Evolutionary conservation across 2,113 vertebrate species (phyloP).

Genomic region (Ciconia stormi): DNA sequence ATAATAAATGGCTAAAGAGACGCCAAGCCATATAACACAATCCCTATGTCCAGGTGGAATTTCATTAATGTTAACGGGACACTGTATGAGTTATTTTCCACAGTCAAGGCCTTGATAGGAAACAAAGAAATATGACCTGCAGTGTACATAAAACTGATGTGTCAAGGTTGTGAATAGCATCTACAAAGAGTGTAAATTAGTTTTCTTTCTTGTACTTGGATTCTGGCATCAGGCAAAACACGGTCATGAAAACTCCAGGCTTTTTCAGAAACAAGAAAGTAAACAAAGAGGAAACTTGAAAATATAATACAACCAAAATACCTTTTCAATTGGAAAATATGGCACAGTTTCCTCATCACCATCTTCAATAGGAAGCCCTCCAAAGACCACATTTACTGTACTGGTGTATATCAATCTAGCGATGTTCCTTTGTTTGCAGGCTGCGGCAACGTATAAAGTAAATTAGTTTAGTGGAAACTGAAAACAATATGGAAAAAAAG

Average conservation of each 20-base stretch:
- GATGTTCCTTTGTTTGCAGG: constrained; percentile 81
- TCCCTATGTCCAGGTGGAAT: not conserved
- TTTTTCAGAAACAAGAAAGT: not conserved
- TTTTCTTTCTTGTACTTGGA: not conserved
- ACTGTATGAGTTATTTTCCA: not conserved
- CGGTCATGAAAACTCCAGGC: not conserved
- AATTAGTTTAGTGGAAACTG: not conserved
- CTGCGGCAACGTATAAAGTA: not conserved
- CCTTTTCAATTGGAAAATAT: constrained; percentile 83
- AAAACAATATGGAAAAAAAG: not conserved
- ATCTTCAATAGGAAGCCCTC: constrained; percentile 85
- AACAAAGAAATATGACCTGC: not conserved
- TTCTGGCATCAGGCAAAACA: not conserved
- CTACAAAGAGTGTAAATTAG: not conserved
- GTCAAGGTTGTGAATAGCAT: not conserved
- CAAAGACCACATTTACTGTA: constrained; percentile 88
- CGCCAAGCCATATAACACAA: not conserved
- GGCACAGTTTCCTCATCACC: constrained; percentile 86
- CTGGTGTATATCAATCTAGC: constrained; percentile 90
- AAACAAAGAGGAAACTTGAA: not conserved
- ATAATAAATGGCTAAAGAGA: not conserved
- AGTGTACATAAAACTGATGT: not conserved
- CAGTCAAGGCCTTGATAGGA: not conserved
- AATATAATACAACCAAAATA: constrained; percentile 38
- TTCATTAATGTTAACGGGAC: not conserved